These are phyloP conservation scores for Brassicogethes aeneus DNA, from an alignment of 2,888 invertebrate genomes.

Conservation along the genomic window DNA sequence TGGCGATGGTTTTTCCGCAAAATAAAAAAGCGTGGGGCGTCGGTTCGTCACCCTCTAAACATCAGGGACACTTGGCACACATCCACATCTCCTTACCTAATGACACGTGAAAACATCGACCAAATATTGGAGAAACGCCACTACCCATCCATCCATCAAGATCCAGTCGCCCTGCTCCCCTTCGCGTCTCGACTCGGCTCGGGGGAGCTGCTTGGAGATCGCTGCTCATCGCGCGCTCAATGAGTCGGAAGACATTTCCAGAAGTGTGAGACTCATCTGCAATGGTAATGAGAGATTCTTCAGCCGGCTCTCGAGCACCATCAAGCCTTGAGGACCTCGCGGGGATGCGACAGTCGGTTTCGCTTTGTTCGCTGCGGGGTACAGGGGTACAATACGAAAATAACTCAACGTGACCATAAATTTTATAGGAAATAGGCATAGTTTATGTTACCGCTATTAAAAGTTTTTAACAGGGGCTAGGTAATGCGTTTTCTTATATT, in stretches of 20 bases:
- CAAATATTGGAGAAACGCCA: background rate
- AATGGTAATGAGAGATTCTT: constrained; percentile 32
- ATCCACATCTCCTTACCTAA: background rate
- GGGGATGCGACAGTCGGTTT: too few relatives aligned
- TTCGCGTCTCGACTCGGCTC: background rate
- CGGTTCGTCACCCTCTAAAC: too few relatives aligned
- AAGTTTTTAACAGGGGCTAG: too few relatives aligned
- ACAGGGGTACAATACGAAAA: too few relatives aligned
- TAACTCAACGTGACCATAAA: too few relatives aligned
- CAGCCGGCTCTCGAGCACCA: constrained; percentile 26
- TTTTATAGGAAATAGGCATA: too few relatives aligned
- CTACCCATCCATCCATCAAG: background rate
- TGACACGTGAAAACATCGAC: background rate
- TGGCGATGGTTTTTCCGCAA: too few relatives aligned
- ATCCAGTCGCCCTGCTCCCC: background rate
- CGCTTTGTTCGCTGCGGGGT: background rate
- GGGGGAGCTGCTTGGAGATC: background rate
- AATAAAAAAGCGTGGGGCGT: too few relatives aligned
- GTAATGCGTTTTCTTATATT: too few relatives aligned
- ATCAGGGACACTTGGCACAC: background rate
- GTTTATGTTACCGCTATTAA: too few relatives aligned
- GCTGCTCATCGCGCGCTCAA: constrained; percentile 24
- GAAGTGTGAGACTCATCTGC: constrained; percentile 37
- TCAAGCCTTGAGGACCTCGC: constrained; percentile 8
- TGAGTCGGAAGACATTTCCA: constrained; percentile 32